Base-by-base conservation (phyloP, 2,113 vertebrate species). In the Nasalis larvatus region DNA sequence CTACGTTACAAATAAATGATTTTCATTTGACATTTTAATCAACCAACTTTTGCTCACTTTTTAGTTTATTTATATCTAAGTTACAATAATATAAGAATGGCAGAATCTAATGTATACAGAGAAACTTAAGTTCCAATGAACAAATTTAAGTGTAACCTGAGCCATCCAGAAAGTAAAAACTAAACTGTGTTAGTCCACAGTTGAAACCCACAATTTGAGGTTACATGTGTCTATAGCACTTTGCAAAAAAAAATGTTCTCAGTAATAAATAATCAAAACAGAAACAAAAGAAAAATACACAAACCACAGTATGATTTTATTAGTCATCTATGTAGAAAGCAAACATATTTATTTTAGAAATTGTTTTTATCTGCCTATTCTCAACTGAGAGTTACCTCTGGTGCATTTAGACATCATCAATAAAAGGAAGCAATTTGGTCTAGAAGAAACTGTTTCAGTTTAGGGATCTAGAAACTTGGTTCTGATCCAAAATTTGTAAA, bases 1-100 rank as follows among this genome's bases (percentile, higher is more conserved):
- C 45, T 74, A 17, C 45, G 17, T 89, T 77, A 12, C 5, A 71
- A 88, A 76, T 60, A n/a, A 47, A 76, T 73, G 4, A 68, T 37
- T 94, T 92, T 94, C 32, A 96, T 63, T 63, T 92, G 23, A 60
- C 13, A 71, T 81, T 76, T 91, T 45, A 96, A 89, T 82, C 73
- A 54, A 9, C 35, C 21, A 47, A 85, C 14, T 47, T 88, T 68
- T 17, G 40, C 60, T 93, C 42, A 37, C 27, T 80, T 93, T 69
- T 58, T 14, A 80, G 21, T 42, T 88, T n/a, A 45, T 54, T 93
- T 87, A 21, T 56, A 52, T 23, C 23, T 32, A 81, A 63, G 13
- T n/a, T 16, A 10, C 35, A 37, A 45, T 78, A 80, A 40, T 1
- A 0, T 45, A 42, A 74, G 23, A 82, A 82, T 37, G 47, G 3